phyloP scores from a whole-genome alignment of 2,113 vertebrate genomes.

The Psittacus erithacus region DNA sequence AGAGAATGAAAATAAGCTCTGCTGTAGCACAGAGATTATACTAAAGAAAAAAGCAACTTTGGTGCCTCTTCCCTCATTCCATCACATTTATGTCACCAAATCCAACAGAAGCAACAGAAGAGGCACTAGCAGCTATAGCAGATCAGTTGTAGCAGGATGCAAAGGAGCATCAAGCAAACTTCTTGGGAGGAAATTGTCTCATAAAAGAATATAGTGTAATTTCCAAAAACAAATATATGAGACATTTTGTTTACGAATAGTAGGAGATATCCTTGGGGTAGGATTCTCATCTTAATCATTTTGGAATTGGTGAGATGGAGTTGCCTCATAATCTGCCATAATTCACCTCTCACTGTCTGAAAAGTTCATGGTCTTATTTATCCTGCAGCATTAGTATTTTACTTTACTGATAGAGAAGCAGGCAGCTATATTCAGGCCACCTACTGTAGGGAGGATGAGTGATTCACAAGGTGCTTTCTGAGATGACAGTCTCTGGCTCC shows the following conservation, averaged over 20 bases:
- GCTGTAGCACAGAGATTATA: not conserved
- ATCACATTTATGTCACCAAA: not conserved
- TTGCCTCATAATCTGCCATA: not conserved
- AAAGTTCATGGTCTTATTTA: not conserved
- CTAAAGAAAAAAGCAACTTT: not conserved
- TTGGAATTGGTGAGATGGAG: not conserved
- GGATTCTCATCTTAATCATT: not conserved
- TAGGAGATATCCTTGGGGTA: not conserved
- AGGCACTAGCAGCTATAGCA: not conserved
- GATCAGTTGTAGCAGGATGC: not conserved
- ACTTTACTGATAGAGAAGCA: not conserved
- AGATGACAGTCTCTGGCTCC: not conserved
- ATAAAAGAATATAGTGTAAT: not conserved
- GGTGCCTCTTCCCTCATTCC: not conserved
- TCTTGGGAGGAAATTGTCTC: not conserved
- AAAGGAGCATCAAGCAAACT: not conserved
- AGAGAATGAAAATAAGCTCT: not conserved
- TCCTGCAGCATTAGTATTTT: slow-evolving; percentile 3
- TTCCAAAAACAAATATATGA: not conserved
- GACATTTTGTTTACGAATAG: not conserved
- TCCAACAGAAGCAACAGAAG: not conserved
- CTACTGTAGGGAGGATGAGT: not conserved
- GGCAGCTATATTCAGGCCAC: not conserved
- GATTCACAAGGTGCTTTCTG: slow-evolving; percentile 10
- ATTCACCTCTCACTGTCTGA: not conserved